Evolutionary conservation across 2,888 invertebrate genomes (phyloP).

Genomic region (Orgyia antiqua): DNA sequence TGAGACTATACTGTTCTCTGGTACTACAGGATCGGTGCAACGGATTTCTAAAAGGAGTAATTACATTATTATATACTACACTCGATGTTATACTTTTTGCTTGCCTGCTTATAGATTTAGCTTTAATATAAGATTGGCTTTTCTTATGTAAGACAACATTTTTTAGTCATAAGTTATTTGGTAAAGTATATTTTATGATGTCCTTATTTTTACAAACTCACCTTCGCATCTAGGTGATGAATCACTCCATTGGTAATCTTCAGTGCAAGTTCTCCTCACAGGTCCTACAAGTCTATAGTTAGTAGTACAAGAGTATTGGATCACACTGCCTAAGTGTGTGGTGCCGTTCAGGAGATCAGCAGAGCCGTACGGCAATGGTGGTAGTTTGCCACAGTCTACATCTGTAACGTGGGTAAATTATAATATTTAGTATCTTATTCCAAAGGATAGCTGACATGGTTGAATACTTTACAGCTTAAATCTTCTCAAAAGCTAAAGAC

Average conservation of each 20-base stretch:
- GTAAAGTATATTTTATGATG: no score
- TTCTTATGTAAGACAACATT: no score
- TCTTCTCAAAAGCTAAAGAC: background rate
- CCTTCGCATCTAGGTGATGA: slow-evolving; percentile 92
- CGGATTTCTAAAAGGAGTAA: slow-evolving; percentile 83
- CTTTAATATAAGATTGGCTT: no score
- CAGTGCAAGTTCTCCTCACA: slow-evolving; percentile 83
- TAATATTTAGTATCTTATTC: background rate
- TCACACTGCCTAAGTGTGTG: slow-evolving; percentile 88
- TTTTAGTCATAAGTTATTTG: no score
- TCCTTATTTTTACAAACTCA: slow-evolving; percentile 36
- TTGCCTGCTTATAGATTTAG: background rate
- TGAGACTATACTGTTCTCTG: slow-evolving; percentile 91
- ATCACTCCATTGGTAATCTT: slow-evolving; percentile 90
- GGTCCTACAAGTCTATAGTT: slow-evolving; percentile 89
- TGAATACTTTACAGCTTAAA: background rate
- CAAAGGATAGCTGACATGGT: background rate
- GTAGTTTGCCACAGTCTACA: slow-evolving; percentile 92
- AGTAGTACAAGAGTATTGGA: slow-evolving; percentile 87
- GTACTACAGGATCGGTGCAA: slow-evolving; percentile 89
- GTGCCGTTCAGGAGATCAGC: slow-evolving; percentile 86
- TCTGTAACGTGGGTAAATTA: slow-evolving; percentile 74
- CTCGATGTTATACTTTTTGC: no score
- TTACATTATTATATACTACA: slow-evolving; percentile 5
- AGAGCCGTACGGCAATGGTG: slow-evolving; percentile 87